Conservation (phyloP, 2,888 invertebrate genomes). For the Aleiodes leptofemur region DNA sequence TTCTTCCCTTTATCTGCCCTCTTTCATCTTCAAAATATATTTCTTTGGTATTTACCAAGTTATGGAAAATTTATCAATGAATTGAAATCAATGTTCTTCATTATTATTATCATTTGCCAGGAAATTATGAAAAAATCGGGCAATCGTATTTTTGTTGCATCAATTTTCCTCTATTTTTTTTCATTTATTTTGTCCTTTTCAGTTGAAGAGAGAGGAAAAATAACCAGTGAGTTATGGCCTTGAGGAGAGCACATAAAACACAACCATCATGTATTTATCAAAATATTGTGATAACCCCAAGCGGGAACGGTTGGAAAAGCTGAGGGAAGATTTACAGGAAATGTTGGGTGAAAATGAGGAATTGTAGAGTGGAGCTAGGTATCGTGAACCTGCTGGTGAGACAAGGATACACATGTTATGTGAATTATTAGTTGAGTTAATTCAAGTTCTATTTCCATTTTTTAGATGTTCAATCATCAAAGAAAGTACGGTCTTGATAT, state of each 20-base stretch:
- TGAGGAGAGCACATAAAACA: conserved; percentile 66
- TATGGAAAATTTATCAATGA: conserved; percentile 1
- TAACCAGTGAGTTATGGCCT: conserved; percentile 68
- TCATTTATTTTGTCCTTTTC: neutral
- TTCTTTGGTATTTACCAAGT: conserved; percentile 4
- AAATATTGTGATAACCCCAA: conserved; percentile 71
- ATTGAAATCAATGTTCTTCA: neutral
- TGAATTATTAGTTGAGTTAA: conserved; percentile 16
- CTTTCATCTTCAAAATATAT: neutral
- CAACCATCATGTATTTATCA: conserved; percentile 71
- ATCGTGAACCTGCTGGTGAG: conserved; percentile 5
- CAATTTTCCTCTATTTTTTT: conserved; percentile 2
- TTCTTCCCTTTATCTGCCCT: conserved; percentile 25
- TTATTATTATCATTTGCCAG: too few species aligned
- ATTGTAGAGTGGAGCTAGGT: neutral
- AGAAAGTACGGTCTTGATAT: too few species aligned
- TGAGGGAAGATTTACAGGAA: conserved; percentile 55
- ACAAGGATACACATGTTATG: conserved; percentile 40
- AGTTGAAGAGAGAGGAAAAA: conserved; percentile 61
- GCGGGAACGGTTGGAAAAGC: conserved; percentile 43
- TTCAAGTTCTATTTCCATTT: too few species aligned
- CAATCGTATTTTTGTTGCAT: neutral
- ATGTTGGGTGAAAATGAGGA: conserved; percentile 19
- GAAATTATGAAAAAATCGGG: neutral
- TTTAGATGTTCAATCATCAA: too few species aligned